A percentile compares a stretch with the other conserved stretches of the same genome.
phyloP scores from a whole-genome alignment of 2,888 invertebrate species.

The Mesorhabditis spiculigera region DNA sequence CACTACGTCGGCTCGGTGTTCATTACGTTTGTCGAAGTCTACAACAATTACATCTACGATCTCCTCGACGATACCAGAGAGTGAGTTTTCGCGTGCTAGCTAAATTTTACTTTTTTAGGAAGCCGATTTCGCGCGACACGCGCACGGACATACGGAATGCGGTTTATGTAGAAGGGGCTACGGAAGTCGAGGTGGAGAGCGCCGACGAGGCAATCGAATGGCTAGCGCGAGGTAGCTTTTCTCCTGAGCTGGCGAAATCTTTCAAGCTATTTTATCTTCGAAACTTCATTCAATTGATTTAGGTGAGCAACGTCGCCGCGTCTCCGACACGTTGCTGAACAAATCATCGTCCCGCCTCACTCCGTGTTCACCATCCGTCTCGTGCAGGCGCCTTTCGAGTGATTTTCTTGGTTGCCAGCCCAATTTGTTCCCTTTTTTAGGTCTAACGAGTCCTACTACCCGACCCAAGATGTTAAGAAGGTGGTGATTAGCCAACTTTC shows the following conservation, averaged over 20 bases:
- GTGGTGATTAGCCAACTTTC: constrained; percentile 85
- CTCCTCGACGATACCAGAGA: constrained; percentile 73
- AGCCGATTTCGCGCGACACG: constrained; percentile 23
- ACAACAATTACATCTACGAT: constrained; percentile 94
- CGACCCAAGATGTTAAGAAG: constrained; percentile 62
- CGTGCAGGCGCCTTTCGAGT: constrained; percentile 73
- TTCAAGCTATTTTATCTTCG: not conserved
- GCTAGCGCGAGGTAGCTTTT: constrained; percentile 68
- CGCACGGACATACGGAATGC: constrained; percentile 26
- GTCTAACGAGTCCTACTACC: constrained; percentile 11
- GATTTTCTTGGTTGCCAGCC: constrained; percentile 63
- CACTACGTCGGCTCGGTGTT: constrained; percentile 80
- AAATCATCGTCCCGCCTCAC: constrained; percentile 91
- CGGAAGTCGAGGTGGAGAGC: constrained; percentile 87
- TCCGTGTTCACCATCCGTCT: constrained; percentile 89
- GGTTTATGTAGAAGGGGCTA: constrained; percentile 89
- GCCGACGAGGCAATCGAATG: constrained; percentile 90
- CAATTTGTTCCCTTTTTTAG: not conserved
- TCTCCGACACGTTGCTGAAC: constrained; percentile 88
- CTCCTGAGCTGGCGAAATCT: not conserved
- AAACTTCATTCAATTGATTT: constrained; percentile 1
- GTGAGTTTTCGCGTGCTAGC: constrained; percentile 13
- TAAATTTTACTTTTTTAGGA: constrained; percentile 17
- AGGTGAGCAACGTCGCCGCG: constrained; percentile 70
- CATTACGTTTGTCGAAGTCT: constrained; percentile 90